Evolutionary conservation across 2,113 vertebrate species (phyloP).

Genomic region (Chloebia gouldiae): DNA sequence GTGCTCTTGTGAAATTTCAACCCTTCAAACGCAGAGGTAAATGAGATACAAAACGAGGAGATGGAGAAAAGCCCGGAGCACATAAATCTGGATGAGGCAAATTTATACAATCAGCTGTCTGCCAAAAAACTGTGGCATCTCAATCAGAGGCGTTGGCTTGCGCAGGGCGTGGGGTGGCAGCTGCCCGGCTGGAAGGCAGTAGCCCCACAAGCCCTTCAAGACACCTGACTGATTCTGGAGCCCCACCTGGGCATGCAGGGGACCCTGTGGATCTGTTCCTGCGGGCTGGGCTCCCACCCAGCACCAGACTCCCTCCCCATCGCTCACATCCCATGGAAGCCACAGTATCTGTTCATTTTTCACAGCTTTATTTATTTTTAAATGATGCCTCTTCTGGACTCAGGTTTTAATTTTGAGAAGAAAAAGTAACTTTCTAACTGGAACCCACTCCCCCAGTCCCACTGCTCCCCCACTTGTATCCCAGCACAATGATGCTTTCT

Average conservation of each 20-base stretch:
- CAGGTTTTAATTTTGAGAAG: neutral
- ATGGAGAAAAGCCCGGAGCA: constrained; percentile 53
- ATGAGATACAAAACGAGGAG: constrained; percentile 26
- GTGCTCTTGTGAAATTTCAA: constrained; percentile 40
- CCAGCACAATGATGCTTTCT: neutral
- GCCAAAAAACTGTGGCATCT: constrained; percentile 56
- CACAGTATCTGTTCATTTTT: neutral
- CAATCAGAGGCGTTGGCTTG: constrained; percentile 30
- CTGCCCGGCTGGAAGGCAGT: neutral
- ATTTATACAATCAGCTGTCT: constrained; percentile 36
- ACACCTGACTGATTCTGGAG: neutral
- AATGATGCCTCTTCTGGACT: neutral
- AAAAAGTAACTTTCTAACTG: neutral
- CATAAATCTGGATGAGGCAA: constrained; percentile 57
- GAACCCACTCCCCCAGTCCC: rapidly evolving
- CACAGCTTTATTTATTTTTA: neutral
- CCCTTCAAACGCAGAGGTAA: constrained; percentile 48
- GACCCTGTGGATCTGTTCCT: neutral
- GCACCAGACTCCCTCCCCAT: neutral
- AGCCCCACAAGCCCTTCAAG: neutral
- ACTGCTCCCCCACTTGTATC: neutral
- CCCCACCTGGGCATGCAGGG: neutral
- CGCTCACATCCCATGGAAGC: rapidly evolving
- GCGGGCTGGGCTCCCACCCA: neutral
- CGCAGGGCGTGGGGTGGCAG: neutral